These are phyloP conservation scores for Pseudorhiza aurosa DNA, from an alignment of 30 jellyfish, hydroid and myxozoan species.

Conservation along the genomic window DNA sequence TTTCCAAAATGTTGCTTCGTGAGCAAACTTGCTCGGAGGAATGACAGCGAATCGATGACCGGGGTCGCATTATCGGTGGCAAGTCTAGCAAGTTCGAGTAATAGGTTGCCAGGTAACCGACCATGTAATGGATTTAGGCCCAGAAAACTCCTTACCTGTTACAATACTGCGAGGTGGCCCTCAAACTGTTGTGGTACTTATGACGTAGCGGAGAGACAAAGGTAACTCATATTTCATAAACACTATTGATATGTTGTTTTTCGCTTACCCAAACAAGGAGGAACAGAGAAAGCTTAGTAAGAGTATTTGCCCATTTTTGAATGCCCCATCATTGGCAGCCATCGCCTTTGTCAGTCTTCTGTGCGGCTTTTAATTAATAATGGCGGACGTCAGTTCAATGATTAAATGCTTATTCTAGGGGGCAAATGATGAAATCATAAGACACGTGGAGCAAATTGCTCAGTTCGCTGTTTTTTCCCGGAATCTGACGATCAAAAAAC, in stretches of 20 bases:
- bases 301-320: too few relatives aligned
- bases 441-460: too few relatives aligned
- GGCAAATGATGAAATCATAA: too few relatives aligned
- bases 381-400: too few relatives aligned
- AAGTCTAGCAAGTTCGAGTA: background rate
- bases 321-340: too few relatives aligned
- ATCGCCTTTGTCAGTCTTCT: too few relatives aligned
- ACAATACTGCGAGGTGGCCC: constrained; percentile 9
- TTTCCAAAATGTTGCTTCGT: constrained; percentile 19
- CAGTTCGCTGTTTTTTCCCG: too few relatives aligned
- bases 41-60: constrained; percentile 2
- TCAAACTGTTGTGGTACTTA: constrained; percentile 23
- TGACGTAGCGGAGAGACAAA: constrained; percentile 29
- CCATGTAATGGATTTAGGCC: background rate
- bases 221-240: constrained; percentile 1
- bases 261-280: too few relatives aligned
- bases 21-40: background rate
- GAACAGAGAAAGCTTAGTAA: too few relatives aligned
- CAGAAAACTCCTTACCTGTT: constrained; percentile 5
- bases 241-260: background rate
- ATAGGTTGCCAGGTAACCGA: background rate
- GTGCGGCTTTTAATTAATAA: too few relatives aligned
- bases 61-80: background rate
- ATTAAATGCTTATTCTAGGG: too few relatives aligned
- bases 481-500: too few relatives aligned